Evolutionary conservation across 2,113 vertebrate species (phyloP), one percentile per base, ranked within the genome.

Genomic region (Recurvirostra avosetta): DNA sequence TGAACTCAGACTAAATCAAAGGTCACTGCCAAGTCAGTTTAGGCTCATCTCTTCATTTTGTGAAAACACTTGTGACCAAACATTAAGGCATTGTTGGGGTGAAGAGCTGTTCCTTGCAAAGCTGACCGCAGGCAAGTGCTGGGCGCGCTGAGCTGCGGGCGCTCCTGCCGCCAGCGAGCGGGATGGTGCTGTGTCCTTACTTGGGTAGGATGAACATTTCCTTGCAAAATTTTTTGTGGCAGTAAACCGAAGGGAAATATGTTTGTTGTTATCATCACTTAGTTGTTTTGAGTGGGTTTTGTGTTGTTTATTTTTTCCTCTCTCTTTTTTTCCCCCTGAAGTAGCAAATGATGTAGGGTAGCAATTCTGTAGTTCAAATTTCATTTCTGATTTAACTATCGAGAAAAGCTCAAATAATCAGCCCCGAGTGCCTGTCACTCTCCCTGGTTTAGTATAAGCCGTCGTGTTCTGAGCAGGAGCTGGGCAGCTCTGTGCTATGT

Each of bases 181-280:
- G 36, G 59, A 4, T 5, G 0, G 10, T 4, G 2, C 47, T 23
- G 36, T 12, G 7, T 1, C 8, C 1, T 12, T 7, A 1, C 17
- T 7, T 49, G 19, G 9, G 22, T 3, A 23, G 32, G n/a, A 15
- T 3, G 20, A 16, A 32, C 12, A 2, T 5, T 9, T 29, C 18
- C 27, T 22, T 45, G 4, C 5, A 14, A 83, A 80, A 27, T 2
- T 23, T 34, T 25, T 25, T 26, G 9, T 30, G 41, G 53, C 72
- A 65, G 29, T 94, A 27, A 79, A 92, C 38, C 13, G 0, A 47
- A 59, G n/a, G 61, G 13, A 68, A 53, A 12, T 17, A n/a, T 0
- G 1, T 21, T 17, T 16, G 3, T 14, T 26, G 4, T 55, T 84
- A 67, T 4, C 0, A 2, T 38, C 8, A 8, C 5, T 62, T 80